phyloP scores from a whole-genome alignment of 64 coral and sea anemone species.

The Actinia tenebrosa region DNA sequence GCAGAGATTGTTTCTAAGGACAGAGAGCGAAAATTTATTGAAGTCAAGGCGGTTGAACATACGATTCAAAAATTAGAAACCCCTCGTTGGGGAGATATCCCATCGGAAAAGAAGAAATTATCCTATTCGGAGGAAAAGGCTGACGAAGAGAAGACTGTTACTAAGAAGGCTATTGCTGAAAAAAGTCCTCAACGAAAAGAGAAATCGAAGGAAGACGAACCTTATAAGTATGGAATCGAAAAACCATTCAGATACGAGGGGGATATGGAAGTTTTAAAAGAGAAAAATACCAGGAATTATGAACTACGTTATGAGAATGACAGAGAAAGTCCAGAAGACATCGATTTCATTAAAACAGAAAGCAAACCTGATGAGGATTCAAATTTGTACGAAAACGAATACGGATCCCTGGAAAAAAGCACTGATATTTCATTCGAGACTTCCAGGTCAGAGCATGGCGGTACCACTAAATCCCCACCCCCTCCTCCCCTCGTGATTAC shows the following conservation, averaged over 20 bases:
- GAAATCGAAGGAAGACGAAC: background rate
- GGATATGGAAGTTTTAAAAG: background rate
- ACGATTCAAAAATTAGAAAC: background rate
- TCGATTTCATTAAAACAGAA: background rate
- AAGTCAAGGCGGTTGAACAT: background rate
- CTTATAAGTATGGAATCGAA: background rate
- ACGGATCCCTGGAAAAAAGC: constrained; percentile 9
- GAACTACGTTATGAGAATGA: background rate
- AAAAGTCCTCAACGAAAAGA: background rate
- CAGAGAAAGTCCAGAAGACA: background rate
- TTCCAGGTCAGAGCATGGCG: background rate
- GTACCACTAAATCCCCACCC: background rate
- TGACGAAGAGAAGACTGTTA: background rate
- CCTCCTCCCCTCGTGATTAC: constrained; percentile 61
- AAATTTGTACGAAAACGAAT: constrained; percentile 19
- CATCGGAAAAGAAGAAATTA: background rate
- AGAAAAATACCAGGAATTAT: background rate
- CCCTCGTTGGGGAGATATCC: background rate
- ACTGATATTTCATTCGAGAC: background rate
- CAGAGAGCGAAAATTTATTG: background rate
- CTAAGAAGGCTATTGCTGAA: background rate
- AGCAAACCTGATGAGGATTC: background rate
- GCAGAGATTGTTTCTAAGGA: background rate
- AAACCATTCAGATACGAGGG: background rate
- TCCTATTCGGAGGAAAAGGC: background rate